These are phyloP conservation scores for Cheilosia vernalis DNA, from an alignment of 2,888 invertebrate species.

Conservation along the genomic window DNA sequence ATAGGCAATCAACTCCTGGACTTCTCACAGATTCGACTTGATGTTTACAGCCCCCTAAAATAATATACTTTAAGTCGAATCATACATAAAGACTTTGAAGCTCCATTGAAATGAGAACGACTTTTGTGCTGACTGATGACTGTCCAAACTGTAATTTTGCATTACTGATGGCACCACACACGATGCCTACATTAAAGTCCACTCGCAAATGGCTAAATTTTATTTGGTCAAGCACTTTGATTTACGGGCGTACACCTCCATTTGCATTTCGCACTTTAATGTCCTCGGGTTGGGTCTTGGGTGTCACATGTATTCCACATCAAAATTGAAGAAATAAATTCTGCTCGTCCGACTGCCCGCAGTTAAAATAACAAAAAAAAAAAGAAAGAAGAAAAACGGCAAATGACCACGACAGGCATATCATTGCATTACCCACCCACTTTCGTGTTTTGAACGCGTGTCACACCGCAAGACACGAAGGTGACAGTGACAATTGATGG, in stretches of 20 bases:
- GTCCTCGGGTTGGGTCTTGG: slow-evolving; percentile 49
- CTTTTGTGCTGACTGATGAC: too few relatives aligned
- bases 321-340: slow-evolving; percentile 68
- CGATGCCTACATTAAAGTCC: not conserved
- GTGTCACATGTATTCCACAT: slow-evolving; percentile 43
- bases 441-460: slow-evolving; percentile 29
- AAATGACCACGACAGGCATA: slow-evolving; percentile 49
- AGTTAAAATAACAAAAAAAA: not conserved
- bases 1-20: too few relatives aligned
- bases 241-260: slow-evolving; percentile 53
- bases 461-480: slow-evolving; percentile 30
- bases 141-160: too few relatives aligned
- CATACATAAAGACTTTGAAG: too few relatives aligned
- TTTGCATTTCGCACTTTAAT: slow-evolving; percentile 44
- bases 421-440: slow-evolving; percentile 64
- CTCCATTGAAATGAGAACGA: too few relatives aligned
- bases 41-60: too few relatives aligned
- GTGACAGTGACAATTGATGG: slow-evolving; percentile 66
- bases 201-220: not conserved
- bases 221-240: slow-evolving; percentile 43
- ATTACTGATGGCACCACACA: slow-evolving; percentile 21
- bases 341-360: not conserved
- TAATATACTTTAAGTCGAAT: too few relatives aligned
- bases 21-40: too few relatives aligned
- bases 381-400: slow-evolving; percentile 4